Percentiles rank a stretch among this genome's conserved stretches.
These are phyloP conservation scores for Scatophagus argus DNA, from an alignment of 2,113 vertebrate species.

Conservation along the genomic window DNA sequence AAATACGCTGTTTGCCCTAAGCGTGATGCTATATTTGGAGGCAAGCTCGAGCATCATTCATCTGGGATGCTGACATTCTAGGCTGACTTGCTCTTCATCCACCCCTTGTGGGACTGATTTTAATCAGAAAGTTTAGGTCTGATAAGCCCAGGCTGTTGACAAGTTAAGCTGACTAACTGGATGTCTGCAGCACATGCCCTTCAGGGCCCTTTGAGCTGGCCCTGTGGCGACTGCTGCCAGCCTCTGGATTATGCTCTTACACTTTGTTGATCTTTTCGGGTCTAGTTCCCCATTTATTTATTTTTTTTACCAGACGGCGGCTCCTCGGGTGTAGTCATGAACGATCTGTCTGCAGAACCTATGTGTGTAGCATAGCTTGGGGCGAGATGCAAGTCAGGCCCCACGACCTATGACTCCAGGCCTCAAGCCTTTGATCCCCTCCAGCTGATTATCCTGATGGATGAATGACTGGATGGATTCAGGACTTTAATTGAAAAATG, in stretches of 20 bases:
- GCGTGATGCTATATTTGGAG: slow-evolving; percentile 1
- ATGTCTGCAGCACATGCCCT: slow-evolving; percentile 30
- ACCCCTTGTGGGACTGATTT: background rate
- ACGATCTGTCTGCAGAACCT: slow-evolving; percentile 46
- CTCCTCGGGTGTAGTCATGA: slow-evolving; percentile 16
- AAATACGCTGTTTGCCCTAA: background rate
- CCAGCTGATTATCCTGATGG: slow-evolving; percentile 71
- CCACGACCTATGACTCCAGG: slow-evolving; percentile 42
- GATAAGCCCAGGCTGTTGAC: slow-evolving; percentile 48
- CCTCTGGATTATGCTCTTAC: slow-evolving; percentile 57
- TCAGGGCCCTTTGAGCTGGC: slow-evolving; percentile 32
- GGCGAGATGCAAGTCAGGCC: slow-evolving; percentile 33
- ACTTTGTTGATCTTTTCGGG: slow-evolving; percentile 42
- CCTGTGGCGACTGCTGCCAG: slow-evolving; percentile 49
- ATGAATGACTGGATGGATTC: slow-evolving; percentile 50
- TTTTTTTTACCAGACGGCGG: slow-evolving; percentile 38
- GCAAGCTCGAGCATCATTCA: slow-evolving; percentile 16
- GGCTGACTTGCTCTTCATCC: slow-evolving; percentile 24
- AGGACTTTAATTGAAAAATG: slow-evolving; percentile 69
- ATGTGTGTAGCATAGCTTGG: slow-evolving; percentile 29
- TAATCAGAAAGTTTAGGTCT: slow-evolving; percentile 49
- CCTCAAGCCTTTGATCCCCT: slow-evolving; percentile 71
- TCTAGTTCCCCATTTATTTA: slow-evolving; percentile 31
- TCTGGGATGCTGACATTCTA: background rate
- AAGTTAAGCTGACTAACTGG: slow-evolving; percentile 57